phyloP scores from a whole-genome alignment of 1,140 invertebrate genomes.

The Brachionus asplanchnoidis region DNA sequence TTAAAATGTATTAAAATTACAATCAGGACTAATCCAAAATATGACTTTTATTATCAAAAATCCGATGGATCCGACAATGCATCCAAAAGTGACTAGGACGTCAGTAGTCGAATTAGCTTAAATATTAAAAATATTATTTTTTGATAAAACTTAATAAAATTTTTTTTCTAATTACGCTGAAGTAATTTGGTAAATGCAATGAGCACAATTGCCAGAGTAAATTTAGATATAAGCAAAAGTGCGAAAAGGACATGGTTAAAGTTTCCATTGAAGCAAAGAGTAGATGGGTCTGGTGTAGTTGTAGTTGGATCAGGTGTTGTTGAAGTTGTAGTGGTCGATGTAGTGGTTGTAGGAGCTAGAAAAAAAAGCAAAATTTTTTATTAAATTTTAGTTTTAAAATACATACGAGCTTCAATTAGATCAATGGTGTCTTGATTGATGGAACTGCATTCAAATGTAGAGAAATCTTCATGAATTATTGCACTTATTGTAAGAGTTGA shows the following conservation, averaged over 20 bases:
- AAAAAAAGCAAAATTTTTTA: background rate
- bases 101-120: background rate
- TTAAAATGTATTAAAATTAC: background rate
- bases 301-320: background rate
- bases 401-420: slow-evolving; percentile 12
- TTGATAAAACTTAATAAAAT: background rate
- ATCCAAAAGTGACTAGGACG: slow-evolving; percentile 27
- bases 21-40: slow-evolving; percentile 37
- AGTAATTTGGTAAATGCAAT: slow-evolving; percentile 27
- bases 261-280: slow-evolving; percentile 31
- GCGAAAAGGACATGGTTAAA: slow-evolving; percentile 18
- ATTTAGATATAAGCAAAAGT: background rate
- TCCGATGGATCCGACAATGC: background rate
- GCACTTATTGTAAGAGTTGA: background rate
- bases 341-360: slow-evolving; percentile 10
- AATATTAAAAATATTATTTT: background rate
- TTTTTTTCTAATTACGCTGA: background rate
- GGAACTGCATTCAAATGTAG: slow-evolving; percentile 20
- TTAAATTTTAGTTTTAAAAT: background rate
- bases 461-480: background rate
- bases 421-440: background rate
- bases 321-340: background rate
- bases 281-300: background rate
- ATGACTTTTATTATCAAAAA: slow-evolving; percentile 30
- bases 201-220: background rate